Conservation (phyloP, 2,113 vertebrate genomes). For the Pimephales promelas region DNA sequence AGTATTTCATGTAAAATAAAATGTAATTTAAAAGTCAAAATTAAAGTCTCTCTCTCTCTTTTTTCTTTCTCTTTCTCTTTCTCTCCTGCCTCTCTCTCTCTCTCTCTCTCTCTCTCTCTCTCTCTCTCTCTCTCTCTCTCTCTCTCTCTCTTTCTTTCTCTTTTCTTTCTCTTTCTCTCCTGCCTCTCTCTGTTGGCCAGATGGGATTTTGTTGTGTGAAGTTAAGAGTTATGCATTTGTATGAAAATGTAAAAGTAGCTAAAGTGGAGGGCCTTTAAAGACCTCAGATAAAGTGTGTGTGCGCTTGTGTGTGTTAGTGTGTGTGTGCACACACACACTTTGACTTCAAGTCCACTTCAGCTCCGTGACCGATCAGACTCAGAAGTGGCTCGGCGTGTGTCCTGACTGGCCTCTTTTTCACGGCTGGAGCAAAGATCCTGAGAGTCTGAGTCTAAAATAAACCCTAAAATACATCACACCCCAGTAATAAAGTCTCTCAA, state of each 20-base stretch:
- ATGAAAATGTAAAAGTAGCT: slow-evolving; percentile 1
- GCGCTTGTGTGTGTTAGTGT: neutral
- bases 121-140: too few species aligned
- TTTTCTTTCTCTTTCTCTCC: too few species aligned
- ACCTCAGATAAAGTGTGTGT: neutral
- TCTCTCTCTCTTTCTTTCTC: too few species aligned
- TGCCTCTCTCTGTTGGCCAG: too few species aligned
- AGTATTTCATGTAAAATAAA: too few species aligned
- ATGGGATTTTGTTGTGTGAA: slow-evolving; percentile 38
- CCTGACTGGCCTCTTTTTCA: slow-evolving; percentile 48
- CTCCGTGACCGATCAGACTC: slow-evolving; percentile 71
- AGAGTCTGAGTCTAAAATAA: slow-evolving; percentile 9
- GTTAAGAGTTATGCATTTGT: slow-evolving; percentile 1
- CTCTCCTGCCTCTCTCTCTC: too few species aligned
- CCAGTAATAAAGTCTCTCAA: neutral
- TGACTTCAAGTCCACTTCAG: slow-evolving; percentile 63
- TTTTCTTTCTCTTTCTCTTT: too few species aligned
- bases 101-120: too few species aligned
- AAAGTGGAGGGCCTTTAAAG: slow-evolving; percentile 9
- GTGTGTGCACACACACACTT: neutral
- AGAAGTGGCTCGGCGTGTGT: slow-evolving; percentile 63
- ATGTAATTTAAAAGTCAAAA: too few species aligned
- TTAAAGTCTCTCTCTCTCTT: too few species aligned
- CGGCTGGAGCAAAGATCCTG: neutral
- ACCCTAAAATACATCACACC: neutral